phyloP scores from a whole-genome alignment of 2,797 vertebrate species.

The Scolopax rusticola region DNA sequence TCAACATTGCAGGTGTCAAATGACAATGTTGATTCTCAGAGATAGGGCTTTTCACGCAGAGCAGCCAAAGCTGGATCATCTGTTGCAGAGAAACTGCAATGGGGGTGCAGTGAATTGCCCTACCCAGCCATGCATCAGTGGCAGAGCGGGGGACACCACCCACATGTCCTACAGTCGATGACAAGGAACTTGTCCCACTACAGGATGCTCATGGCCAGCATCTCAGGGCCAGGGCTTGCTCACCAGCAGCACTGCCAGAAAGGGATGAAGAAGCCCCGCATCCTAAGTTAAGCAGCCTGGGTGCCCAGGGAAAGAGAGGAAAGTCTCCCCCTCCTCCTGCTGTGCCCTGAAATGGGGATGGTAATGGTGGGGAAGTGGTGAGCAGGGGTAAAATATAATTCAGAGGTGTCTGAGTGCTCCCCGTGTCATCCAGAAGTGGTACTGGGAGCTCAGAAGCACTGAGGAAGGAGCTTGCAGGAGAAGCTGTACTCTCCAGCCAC shows the following conservation, averaged over 20 bases:
- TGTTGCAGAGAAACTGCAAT: not conserved
- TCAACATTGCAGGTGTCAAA: not conserved
- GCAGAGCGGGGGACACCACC: too few species aligned
- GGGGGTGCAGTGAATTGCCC: not conserved
- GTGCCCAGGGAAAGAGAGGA: not conserved
- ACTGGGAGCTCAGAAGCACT: not conserved
- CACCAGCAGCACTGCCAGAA: not conserved
- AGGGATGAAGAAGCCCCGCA: not conserved
- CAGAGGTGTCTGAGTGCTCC: not conserved
- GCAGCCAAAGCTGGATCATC: not conserved
- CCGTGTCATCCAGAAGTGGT: accelerated
- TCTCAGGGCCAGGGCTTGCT: not conserved
- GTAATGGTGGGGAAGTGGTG: not conserved
- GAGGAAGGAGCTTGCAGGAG: not conserved
- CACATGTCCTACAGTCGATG: accelerated
- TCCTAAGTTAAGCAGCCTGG: not conserved
- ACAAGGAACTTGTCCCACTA: not conserved
- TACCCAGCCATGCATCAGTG: not conserved
- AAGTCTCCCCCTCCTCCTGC: not conserved
- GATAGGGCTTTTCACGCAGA: not conserved
- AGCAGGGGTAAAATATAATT: not conserved
- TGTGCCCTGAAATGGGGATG: accelerated
- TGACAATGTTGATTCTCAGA: not conserved
- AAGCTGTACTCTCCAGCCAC: not conserved
- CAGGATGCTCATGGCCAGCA: not conserved